These are phyloP conservation scores for Spisula subtruncata DNA, from an alignment of 2,888 invertebrate genomes.

Conservation along the genomic window DNA sequence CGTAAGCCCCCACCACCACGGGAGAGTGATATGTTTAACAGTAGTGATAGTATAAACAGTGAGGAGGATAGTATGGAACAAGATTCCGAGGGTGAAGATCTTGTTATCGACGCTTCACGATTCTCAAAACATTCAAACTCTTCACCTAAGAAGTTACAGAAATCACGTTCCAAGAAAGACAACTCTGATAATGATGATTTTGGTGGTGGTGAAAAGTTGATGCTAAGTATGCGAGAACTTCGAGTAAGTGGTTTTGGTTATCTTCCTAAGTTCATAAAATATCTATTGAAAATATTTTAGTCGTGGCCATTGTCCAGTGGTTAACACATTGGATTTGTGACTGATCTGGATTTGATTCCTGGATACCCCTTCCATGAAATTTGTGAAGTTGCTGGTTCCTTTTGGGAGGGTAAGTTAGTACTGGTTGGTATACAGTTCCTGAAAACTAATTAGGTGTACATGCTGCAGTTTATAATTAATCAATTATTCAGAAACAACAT, in stretches of 20 bases:
- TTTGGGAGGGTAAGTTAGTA: too few species aligned
- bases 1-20: conserved; percentile 60
- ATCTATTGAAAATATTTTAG: too few species aligned
- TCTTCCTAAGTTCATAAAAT: background rate
- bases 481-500: too few species aligned
- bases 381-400: too few species aligned
- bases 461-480: too few species aligned
- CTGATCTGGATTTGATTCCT: too few species aligned
- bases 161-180: conserved; percentile 47
- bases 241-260: too few species aligned
- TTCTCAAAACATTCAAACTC: conserved; percentile 54
- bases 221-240: conserved; percentile 83
- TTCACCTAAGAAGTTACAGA: conserved; percentile 68
- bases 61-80: conserved; percentile 60
- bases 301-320: too few species aligned
- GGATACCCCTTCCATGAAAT: too few species aligned
- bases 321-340: too few species aligned
- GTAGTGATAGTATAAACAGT: conserved; percentile 71
- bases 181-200: conserved; percentile 64
- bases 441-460: too few species aligned
- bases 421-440: too few species aligned
- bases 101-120: conserved; percentile 73
- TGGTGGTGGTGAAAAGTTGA: conserved; percentile 76
- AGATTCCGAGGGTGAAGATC: conserved; percentile 66
- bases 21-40: conserved; percentile 72